A percentile compares a stretch with the other conserved stretches of the same genome.
These are phyloP conservation scores for Mormyrus proboscirostris DNA, from an alignment of 2,797 vertebrate species.

Conservation along the genomic window DNA sequence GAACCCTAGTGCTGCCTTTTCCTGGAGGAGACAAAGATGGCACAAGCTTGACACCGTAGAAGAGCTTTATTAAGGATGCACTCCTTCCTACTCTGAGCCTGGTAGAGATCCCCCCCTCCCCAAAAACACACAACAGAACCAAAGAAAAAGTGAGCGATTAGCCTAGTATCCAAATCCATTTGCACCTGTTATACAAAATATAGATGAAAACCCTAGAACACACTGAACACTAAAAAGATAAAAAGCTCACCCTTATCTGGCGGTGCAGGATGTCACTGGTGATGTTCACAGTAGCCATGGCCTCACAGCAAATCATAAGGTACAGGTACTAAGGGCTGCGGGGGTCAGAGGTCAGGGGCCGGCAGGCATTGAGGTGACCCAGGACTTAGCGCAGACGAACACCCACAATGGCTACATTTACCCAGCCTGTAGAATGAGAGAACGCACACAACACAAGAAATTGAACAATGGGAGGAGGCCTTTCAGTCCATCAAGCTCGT, in stretches of 20 bases:
- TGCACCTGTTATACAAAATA: background rate
- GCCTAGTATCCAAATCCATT: background rate
- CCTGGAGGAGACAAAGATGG: constrained; percentile 57
- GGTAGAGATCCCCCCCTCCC: background rate
- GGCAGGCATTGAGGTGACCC: constrained; percentile 46
- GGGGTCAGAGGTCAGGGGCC: constrained; percentile 40
- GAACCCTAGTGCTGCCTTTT: constrained; percentile 78
- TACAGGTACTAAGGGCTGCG: constrained; percentile 25
- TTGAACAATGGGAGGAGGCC: background rate
- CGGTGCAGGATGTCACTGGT: constrained; percentile 83
- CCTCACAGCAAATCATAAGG: constrained; percentile 52
- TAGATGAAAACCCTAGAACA: background rate
- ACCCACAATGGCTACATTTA: constrained; percentile 16
- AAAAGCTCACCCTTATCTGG: constrained; percentile 65
- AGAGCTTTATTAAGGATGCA: background rate
- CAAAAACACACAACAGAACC: background rate
- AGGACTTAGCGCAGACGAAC: constrained; percentile 9
- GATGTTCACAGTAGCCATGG: constrained; percentile 88
- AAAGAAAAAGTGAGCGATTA: background rate
- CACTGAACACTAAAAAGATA: background rate
- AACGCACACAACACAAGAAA: background rate
- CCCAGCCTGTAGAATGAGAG: background rate
- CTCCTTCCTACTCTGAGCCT: background rate
- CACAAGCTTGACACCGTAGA: background rate
- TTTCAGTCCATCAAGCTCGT: background rate